Conservation (phyloP, 1,140 invertebrate species). For the Penaeus chinensis region DNA sequence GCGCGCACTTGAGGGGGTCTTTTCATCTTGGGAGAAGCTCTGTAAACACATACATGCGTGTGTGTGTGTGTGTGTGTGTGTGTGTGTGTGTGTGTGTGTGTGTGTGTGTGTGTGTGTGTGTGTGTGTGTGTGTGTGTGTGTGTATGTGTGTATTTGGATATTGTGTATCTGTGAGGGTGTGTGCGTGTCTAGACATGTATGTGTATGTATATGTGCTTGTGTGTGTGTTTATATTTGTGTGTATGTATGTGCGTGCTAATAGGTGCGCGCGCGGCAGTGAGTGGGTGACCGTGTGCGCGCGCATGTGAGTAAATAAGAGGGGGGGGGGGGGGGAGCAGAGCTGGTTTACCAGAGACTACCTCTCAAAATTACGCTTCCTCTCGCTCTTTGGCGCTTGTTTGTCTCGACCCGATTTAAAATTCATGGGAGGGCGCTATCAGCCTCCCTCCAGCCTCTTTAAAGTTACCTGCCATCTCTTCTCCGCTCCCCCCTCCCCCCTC, state of each 20-base stretch:
- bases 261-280: background rate
- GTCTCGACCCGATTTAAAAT: background rate
- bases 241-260: slow-evolving; percentile 1
- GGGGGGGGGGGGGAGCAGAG: background rate
- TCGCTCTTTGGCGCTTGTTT: background rate
- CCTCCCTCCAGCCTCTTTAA: slow-evolving; percentile 2
- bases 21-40: too few relatives aligned
- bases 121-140: background rate
- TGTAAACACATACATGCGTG: too few relatives aligned
- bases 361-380: slow-evolving; percentile 1
- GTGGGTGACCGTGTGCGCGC: background rate
- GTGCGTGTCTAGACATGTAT: background rate
- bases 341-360: background rate
- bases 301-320: background rate
- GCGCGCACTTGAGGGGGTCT: too few relatives aligned
- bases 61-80: too few relatives aligned
- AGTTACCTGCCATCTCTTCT: background rate
- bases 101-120: background rate
- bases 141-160: slow-evolving; percentile 9
- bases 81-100: background rate
- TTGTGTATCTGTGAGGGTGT: slow-evolving; percentile 13
- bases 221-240: background rate
- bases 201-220: background rate
- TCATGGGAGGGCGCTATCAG: background rate
- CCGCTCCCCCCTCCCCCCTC: background rate